Evolutionary conservation across 2,888 invertebrate species (phyloP).

Genomic region (Noctua comes): DNA sequence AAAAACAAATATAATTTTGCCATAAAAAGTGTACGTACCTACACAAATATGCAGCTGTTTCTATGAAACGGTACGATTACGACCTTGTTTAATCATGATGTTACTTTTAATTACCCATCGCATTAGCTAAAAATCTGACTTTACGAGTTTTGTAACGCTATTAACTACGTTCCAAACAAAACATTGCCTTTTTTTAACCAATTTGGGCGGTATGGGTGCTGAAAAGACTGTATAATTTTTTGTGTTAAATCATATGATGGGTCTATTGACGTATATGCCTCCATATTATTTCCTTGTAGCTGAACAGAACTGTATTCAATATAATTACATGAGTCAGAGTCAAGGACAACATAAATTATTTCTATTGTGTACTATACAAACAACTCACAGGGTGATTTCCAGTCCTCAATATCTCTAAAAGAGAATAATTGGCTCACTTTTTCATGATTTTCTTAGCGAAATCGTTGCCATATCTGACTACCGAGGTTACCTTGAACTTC

Average conservation of each 20-base stretch:
- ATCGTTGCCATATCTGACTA: slow-evolving; percentile 11
- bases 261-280: slow-evolving; percentile 38
- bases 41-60: slow-evolving; percentile 9
- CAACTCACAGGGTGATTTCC: slow-evolving; percentile 65
- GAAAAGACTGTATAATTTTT: slow-evolving; percentile 1
- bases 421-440: slow-evolving; percentile 42
- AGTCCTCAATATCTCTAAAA: slow-evolving; percentile 27
- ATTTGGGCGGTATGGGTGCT: background rate
- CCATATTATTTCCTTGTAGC: slow-evolving; percentile 51
- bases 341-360: slow-evolving; percentile 72
- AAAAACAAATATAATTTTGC: slow-evolving; percentile 18
- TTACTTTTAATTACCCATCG: slow-evolving; percentile 64
- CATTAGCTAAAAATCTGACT: slow-evolving; percentile 48
- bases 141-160: slow-evolving; percentile 16
- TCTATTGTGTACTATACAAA: slow-evolving; percentile 65
- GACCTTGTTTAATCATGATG: slow-evolving; percentile 55
- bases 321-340: slow-evolving; percentile 65
- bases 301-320: slow-evolving; percentile 48
- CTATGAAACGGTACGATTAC: slow-evolving; percentile 40
- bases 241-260: slow-evolving; percentile 29
- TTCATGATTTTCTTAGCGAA: slow-evolving; percentile 22
- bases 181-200: background rate
- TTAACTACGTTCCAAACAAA: slow-evolving; percentile 4
- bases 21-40: slow-evolving; percentile 12
- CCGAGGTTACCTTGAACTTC: slow-evolving; percentile 37